Percentiles rank a stretch among this genome's conserved stretches.
These are phyloP conservation scores for Acipenser ruthenus DNA, from an alignment of 2,797 vertebrate genomes.

Conservation along the genomic window DNA sequence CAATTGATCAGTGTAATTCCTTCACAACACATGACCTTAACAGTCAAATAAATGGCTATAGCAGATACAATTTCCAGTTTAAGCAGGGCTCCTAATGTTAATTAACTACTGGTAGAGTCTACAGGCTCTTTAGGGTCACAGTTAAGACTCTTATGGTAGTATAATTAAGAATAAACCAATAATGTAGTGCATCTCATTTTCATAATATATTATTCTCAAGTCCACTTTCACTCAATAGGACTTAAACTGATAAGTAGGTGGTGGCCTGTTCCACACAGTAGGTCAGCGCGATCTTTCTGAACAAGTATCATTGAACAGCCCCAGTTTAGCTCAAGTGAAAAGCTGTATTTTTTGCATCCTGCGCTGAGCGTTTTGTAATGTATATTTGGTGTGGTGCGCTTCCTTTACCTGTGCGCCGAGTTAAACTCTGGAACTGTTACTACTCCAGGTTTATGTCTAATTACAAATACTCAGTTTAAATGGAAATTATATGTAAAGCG, in stretches of 20 bases:
- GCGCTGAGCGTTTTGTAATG: too few species aligned
- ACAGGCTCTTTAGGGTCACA: slow-evolving; percentile 53
- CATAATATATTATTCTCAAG: slow-evolving; percentile 54
- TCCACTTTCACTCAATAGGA: slow-evolving; percentile 25
- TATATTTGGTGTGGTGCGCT: too few species aligned
- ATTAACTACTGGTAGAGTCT: slow-evolving; percentile 56
- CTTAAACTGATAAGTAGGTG: slow-evolving; percentile 19
- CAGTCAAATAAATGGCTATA: slow-evolving; percentile 53
- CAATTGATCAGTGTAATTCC: slow-evolving; percentile 70
- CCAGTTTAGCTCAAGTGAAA: not conserved
- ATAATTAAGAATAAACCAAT: slow-evolving; percentile 50
- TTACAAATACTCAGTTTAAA: too few species aligned
- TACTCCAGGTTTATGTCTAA: too few species aligned
- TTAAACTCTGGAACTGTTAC: too few species aligned
- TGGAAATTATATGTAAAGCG: too few species aligned
- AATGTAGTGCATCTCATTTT: slow-evolving; percentile 43
- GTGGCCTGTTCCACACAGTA: not conserved
- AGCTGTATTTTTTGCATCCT: not conserved
- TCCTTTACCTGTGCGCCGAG: too few species aligned
- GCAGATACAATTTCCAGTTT: slow-evolving; percentile 42
- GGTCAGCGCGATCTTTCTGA: not conserved
- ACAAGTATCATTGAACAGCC: slow-evolving; percentile 1
- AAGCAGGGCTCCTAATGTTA: slow-evolving; percentile 50
- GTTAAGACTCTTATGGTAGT: slow-evolving; percentile 49
- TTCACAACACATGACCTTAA: slow-evolving; percentile 48